These are phyloP conservation scores for Myiothlypis chrysogaster DNA, from an alignment of 2,797 vertebrate genomes.

Conservation along the genomic window DNA sequence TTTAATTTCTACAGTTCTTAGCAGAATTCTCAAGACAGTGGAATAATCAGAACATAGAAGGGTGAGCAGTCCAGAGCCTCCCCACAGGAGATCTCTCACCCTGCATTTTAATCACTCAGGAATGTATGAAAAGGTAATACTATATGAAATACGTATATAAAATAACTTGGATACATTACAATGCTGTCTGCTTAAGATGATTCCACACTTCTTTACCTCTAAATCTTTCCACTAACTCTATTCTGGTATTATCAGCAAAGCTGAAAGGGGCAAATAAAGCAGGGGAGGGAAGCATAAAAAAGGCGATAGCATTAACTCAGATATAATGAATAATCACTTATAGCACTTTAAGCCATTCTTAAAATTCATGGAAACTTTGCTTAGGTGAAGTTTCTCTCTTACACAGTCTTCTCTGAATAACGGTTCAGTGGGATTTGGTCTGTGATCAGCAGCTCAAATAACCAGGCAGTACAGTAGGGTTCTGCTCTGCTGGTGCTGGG, in stretches of 20 bases:
- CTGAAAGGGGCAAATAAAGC: neutral
- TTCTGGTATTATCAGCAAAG: neutral
- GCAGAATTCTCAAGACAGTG: neutral
- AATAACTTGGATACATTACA: neutral
- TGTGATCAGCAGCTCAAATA: neutral
- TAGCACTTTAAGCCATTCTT: neutral
- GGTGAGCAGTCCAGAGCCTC: neutral
- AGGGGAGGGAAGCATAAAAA: neutral
- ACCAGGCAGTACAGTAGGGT: neutral
- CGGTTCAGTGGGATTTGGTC: neutral
- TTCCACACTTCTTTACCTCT: neutral
- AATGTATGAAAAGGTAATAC: neutral
- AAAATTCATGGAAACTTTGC: constrained; percentile 30
- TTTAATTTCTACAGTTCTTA: neutral
- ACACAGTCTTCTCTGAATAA: neutral
- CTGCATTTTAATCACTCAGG: neutral
- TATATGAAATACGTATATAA: neutral
- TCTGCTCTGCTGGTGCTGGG: neutral
- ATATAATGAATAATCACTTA: neutral
- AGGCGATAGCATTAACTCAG: neutral
- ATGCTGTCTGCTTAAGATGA: neutral
- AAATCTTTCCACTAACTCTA: neutral
- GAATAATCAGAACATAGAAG: neutral
- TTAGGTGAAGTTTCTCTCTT: neutral
- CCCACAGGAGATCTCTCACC: neutral